Percentiles rank a stretch among this genome's conserved stretches.
These are phyloP conservation scores for Pangasius sanitwongsei DNA, from an alignment of 2,797 vertebrate genomes.

Conservation along the genomic window DNA sequence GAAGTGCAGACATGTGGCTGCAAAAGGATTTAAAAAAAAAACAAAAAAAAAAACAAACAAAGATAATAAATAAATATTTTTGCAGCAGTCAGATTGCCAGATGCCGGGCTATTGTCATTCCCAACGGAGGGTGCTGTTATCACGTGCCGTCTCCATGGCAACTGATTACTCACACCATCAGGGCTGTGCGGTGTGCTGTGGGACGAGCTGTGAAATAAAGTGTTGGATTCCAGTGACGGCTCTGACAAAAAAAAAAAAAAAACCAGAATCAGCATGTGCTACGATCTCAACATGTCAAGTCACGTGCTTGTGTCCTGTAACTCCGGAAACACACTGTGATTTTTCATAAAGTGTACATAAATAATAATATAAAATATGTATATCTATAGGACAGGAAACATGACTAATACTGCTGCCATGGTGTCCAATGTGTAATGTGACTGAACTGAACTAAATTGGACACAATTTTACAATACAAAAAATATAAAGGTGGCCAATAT, in stretches of 20 bases:
- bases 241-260: constrained; percentile 26
- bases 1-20: constrained; percentile 13
- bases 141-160: constrained; percentile 60
- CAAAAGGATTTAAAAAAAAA: neutral
- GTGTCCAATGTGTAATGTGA: neutral
- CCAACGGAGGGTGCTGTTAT: constrained; percentile 46
- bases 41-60: constrained; percentile 13
- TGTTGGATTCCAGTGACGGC: constrained; percentile 43
- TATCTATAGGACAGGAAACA: neutral
- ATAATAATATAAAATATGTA: neutral
- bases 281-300: neutral
- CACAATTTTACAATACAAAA: neutral
- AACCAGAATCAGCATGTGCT: neutral
- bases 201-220: constrained; percentile 54
- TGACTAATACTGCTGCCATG: neutral
- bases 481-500: neutral
- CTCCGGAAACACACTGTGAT: neutral
- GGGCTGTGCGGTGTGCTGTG: constrained; percentile 31
- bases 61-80: constrained; percentile 29
- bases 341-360: neutral
- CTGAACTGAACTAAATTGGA: neutral
- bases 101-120: constrained; percentile 58
- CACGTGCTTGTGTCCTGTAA: neutral
- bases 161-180: constrained; percentile 58
- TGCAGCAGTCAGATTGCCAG: constrained; percentile 53